These are phyloP conservation scores for Phainopepla nitens DNA, from an alignment of 2,113 vertebrate species.

Conservation along the genomic window DNA sequence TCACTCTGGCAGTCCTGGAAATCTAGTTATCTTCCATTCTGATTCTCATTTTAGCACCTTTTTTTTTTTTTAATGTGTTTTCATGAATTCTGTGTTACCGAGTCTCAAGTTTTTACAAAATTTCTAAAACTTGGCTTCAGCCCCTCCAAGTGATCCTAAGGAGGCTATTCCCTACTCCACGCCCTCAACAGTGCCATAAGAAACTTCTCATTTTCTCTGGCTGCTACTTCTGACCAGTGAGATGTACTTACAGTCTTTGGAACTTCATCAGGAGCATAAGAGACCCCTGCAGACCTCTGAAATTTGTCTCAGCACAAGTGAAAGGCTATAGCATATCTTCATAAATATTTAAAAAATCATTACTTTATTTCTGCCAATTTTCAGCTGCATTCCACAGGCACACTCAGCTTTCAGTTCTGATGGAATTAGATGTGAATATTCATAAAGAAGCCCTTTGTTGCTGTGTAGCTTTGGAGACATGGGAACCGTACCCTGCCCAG, in stretches of 20 bases:
- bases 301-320: background rate
- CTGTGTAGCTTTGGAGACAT: background rate
- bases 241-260: background rate
- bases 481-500: fast-evolving
- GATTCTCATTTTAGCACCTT: background rate
- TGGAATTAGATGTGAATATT: background rate
- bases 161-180: background rate
- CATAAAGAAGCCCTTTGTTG: background rate
- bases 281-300: background rate
- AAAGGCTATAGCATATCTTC: background rate
- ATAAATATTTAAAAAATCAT: background rate
- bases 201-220: background rate
- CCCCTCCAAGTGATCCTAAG: background rate
- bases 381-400: background rate
- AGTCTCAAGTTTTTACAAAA: background rate
- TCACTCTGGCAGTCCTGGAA: background rate
- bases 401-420: background rate
- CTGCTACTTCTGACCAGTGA: background rate
- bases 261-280: background rate
- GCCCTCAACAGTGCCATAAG: background rate
- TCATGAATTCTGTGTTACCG: background rate
- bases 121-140: background rate
- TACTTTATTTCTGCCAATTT: background rate
- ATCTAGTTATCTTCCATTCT: background rate
- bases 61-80: background rate